phyloP scores from a whole-genome alignment of 2,888 invertebrate species.

The Drosophila histrio region DNA sequence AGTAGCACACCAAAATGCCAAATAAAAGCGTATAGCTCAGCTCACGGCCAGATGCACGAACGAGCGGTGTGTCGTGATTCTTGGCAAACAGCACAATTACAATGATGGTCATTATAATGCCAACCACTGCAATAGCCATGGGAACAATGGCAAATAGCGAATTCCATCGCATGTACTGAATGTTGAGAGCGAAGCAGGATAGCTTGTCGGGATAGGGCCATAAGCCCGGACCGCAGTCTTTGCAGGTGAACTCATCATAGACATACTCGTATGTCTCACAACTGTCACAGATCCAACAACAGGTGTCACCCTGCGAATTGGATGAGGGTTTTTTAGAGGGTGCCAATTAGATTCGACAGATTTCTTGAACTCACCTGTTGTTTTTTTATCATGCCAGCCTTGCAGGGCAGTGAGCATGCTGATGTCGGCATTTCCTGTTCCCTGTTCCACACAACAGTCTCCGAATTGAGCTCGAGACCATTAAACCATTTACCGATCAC shows the following conservation, averaged over 20 bases:
- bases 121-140: slow-evolving; percentile 87
- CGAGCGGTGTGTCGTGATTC: slow-evolving; percentile 89
- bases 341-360: no score
- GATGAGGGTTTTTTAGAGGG: no score
- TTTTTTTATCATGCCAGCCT: slow-evolving; percentile 88
- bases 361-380: slow-evolving; percentile 86
- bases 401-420: slow-evolving; percentile 89
- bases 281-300: slow-evolving; percentile 91
- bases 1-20: slow-evolving; percentile 89
- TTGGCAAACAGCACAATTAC: slow-evolving; percentile 87
- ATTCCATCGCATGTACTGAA: slow-evolving; percentile 88
- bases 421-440: slow-evolving; percentile 87
- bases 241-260: slow-evolving; percentile 87
- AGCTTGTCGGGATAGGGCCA: slow-evolving; percentile 88
- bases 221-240: slow-evolving; percentile 87
- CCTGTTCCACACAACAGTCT: slow-evolving; percentile 86
- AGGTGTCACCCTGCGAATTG: slow-evolving; percentile 86
- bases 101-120: slow-evolving; percentile 86
- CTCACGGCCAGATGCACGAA: slow-evolving; percentile 91
- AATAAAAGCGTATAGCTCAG: slow-evolving; percentile 90
- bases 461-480: slow-evolving; percentile 84
- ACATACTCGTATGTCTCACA: slow-evolving; percentile 89
- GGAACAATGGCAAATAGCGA: slow-evolving; percentile 88
- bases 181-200: slow-evolving; percentile 87
- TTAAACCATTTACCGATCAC: slow-evolving; percentile 88